Base-by-base conservation (phyloP, 2,888 invertebrate species). In the Ctenicera cuprea region DNA sequence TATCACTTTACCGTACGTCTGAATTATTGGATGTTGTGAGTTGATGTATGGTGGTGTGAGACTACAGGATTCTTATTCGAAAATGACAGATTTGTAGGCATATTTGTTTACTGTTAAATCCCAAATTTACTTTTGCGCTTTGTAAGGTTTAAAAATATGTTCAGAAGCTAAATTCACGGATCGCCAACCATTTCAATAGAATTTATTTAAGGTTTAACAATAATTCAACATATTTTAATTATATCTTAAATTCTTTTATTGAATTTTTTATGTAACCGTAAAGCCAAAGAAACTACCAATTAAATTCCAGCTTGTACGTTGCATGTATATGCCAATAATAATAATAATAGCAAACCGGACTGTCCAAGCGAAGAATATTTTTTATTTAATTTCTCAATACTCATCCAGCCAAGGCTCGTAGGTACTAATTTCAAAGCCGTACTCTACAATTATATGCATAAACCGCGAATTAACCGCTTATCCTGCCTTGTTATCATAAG, bases 401-500 rank as follows among this genome's bases (percentile, higher is more conserved):
- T 61, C 41, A 57, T 38, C 30, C 57, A 33, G 45, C 18, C 45
- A 22, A 59, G 57, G 30, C 57, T 45, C 61, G 30, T 14, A 62
- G 83, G 83, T 83, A 85, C 83, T 83, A 84, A 85, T 85, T 83
- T 83, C 76, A 73, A 77, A 73, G 78, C 82, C 82, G 80, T 82
- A 79, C 79, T 80, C 82, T 83, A 80, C 83, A 83, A 84, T 84
- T 84, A 85, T 82, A 83, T 77, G 78, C 80, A 80, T 80, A 77
- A 82, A 81, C 82, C 82, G 78, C 77, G 78, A 73, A 83, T 82
- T 82, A 81, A 81, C 73, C 74, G 78, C 77, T 78, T 75, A 78
- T 75, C 71, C 69, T 79, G 76, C 77, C 79, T 80, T 74, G 78
- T 79, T 80, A 80, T 80, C 79, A 71, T 54, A 65, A 48, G 71